Evolutionary conservation across 2,113 vertebrate genomes (phyloP).

Genomic region (Labeo catla): DNA sequence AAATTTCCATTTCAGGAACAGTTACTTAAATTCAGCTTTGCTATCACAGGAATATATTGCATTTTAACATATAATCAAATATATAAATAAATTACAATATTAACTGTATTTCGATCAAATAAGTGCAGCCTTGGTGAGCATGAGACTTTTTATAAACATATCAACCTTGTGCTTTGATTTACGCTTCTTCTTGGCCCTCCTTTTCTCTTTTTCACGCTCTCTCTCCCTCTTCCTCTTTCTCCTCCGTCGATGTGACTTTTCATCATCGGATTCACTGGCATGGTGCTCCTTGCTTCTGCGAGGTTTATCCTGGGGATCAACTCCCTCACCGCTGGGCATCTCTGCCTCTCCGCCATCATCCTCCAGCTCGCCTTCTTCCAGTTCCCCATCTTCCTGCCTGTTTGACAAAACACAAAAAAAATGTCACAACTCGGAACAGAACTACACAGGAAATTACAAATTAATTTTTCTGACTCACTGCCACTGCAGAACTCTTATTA

Average conservation of each 20-base stretch:
- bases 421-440: background rate
- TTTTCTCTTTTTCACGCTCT: constrained; percentile 87
- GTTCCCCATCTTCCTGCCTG: constrained; percentile 89
- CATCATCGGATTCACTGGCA: constrained; percentile 83
- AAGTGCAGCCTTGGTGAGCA: background rate
- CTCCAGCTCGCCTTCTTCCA: constrained; percentile 93
- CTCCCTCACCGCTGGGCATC: constrained; percentile 62
- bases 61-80: background rate
- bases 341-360: constrained; percentile 89
- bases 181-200: constrained; percentile 84
- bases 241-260: constrained; percentile 85
- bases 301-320: constrained; percentile 74
- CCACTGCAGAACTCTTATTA: background rate
- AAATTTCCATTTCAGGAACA: too few relatives aligned
- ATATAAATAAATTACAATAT: background rate
- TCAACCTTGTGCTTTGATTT: constrained; percentile 94
- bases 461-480: background rate
- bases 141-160: constrained; percentile 26
- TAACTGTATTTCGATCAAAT: background rate
- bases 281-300: constrained; percentile 79
- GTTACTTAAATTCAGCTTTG: background rate
- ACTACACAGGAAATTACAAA: background rate
- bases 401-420: constrained; percentile 1
- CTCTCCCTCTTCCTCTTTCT: constrained; percentile 90
- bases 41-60: background rate